Conservation (phyloP, 2,888 invertebrate species). For the Chouioia cunea region DNA sequence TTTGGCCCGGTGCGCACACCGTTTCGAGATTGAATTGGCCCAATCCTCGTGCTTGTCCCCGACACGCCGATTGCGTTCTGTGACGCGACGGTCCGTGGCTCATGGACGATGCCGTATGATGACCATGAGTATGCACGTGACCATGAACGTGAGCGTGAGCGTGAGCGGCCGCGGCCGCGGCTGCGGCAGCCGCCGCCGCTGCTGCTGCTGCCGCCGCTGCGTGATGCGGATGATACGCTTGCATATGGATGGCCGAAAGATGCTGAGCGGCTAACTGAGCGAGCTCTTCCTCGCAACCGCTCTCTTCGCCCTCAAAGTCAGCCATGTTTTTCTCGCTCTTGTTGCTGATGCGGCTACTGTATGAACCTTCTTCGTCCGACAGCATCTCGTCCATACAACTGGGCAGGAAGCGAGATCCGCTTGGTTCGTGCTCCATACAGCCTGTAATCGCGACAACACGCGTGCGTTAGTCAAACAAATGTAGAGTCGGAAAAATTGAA, state of each 20-base stretch:
- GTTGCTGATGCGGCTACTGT: slow-evolving; percentile 92
- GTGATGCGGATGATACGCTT: slow-evolving; percentile 65
- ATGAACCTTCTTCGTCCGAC: slow-evolving; percentile 77
- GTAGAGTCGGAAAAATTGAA: background rate
- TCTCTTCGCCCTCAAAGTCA: slow-evolving; percentile 92
- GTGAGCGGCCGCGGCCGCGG: slow-evolving; percentile 47
- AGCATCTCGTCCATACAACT: slow-evolving; percentile 65
- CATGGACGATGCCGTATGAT: slow-evolving; percentile 57
- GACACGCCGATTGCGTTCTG: slow-evolving; percentile 56
- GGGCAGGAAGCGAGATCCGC: slow-evolving; percentile 61
- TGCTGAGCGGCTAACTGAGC: slow-evolving; percentile 80
- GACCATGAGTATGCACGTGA: too few species aligned
- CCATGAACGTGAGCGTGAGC: slow-evolving; percentile 51
- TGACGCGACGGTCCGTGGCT: slow-evolving; percentile 60
- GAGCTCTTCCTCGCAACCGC: slow-evolving; percentile 87
- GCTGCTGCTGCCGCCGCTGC: slow-evolving; percentile 61
- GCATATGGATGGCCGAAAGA: slow-evolving; percentile 65
- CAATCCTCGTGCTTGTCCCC: slow-evolving; percentile 52
- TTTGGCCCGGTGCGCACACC: slow-evolving; percentile 92
- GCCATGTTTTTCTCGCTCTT: slow-evolving; percentile 96
- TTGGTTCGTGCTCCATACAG: slow-evolving; percentile 65
- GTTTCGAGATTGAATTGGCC: slow-evolving; percentile 75
- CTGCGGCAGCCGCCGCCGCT: slow-evolving; percentile 61
- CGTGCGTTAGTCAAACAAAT: background rate
- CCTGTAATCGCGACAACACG: slow-evolving; percentile 44